A percentile compares a stretch with the other conserved stretches of the same genome.
Conservation (phyloP, 2,888 invertebrate genomes). For the Sisyra terminalis region DNA sequence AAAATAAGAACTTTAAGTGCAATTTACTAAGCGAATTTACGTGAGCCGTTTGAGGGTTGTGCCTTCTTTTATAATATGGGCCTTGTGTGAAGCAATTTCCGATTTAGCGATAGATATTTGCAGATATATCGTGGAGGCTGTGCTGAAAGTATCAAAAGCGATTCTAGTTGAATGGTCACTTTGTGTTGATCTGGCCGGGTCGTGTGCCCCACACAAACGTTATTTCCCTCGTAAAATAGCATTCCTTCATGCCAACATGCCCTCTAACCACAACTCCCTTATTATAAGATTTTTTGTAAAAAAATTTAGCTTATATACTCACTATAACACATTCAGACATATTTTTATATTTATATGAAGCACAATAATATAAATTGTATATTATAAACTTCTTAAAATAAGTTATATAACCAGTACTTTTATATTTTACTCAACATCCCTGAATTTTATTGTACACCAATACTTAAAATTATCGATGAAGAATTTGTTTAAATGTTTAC, state of each 20-base stretch:
- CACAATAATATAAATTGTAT: no score
- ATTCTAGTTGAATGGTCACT: constrained; percentile 8
- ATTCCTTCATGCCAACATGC: constrained; percentile 7
- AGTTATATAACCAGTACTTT: no score
- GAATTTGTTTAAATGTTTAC: no score
- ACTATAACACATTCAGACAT: no score
- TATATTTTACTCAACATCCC: no score
- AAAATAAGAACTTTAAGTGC: no score
- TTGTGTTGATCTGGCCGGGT: constrained; percentile 6
- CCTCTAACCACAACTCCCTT: constrained; percentile 4
- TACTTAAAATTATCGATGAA: no score
- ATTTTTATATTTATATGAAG: neutral
- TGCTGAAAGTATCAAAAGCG: constrained; percentile 7
- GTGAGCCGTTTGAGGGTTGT: no score
- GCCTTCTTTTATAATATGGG: neutral
- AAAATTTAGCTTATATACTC: neutral
- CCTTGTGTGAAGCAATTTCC: constrained; percentile 2
- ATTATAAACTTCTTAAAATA: no score
- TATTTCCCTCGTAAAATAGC: constrained; percentile 5
- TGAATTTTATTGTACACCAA: no score
- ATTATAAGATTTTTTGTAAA: constrained; percentile 3
- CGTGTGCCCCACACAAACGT: constrained; percentile 4
- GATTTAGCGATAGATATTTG: constrained; percentile 2
- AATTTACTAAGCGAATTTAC: no score
- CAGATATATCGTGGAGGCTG: constrained; percentile 1